These are phyloP conservation scores for Spodoptera frugiperda DNA, from an alignment of 1,140 invertebrate genomes.

Conservation along the genomic window DNA sequence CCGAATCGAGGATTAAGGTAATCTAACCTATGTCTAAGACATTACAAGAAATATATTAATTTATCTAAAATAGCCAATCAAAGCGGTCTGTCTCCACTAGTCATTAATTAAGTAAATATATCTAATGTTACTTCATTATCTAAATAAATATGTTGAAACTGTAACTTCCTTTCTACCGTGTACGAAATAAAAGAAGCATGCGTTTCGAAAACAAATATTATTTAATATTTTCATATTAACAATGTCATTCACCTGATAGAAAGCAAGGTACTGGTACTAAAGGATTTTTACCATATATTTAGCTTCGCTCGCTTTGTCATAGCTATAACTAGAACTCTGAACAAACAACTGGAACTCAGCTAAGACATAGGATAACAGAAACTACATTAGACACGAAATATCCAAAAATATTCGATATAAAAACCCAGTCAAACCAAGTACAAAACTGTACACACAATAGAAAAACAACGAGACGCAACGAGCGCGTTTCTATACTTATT, in stretches of 20 bases:
- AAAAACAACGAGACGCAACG: conserved; percentile 16
- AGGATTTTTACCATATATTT: background rate
- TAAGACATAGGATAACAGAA: background rate
- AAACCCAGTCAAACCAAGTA: conserved; percentile 35
- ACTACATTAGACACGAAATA: conserved; percentile 8
- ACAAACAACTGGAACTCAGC: background rate
- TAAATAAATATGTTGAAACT: conserved; percentile 10
- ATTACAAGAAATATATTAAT: conserved; percentile 26
- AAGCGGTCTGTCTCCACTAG: background rate
- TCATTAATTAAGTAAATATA: background rate
- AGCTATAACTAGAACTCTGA: background rate
- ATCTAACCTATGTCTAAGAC: conserved; percentile 37
- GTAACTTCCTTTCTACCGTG: conserved; percentile 38
- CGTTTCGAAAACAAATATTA: conserved; percentile 29
- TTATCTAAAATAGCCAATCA: conserved; percentile 6
- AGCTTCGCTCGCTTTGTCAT: background rate
- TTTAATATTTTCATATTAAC: conserved; percentile 34
- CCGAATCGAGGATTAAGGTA: conserved; percentile 25
- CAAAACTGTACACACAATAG: conserved; percentile 29
- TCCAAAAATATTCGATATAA: conserved; percentile 38
- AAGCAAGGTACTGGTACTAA: conserved; percentile 37
- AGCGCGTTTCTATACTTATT: conserved; percentile 8
- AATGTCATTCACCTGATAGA: conserved; percentile 39
- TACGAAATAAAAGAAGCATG: conserved; percentile 40
- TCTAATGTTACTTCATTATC: background rate